Conservation (phyloP, 2,797 vertebrate species). For the Ataeniobius toweri region DNA sequence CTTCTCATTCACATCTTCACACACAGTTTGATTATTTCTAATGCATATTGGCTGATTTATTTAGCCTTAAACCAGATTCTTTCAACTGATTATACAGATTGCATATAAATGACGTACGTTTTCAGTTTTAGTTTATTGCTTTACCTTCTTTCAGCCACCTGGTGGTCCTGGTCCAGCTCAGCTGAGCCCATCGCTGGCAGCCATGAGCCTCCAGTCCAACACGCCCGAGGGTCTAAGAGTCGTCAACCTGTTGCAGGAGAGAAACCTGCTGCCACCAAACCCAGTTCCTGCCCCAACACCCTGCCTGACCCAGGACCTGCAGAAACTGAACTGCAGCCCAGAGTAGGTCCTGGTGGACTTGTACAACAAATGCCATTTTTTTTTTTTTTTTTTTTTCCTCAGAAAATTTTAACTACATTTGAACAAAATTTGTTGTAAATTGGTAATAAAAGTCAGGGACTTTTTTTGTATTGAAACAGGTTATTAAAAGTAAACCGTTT, state of each 20-base stretch:
- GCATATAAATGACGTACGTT: neutral
- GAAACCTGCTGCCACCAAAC: constrained; percentile 87
- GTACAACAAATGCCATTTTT: too few relatives aligned
- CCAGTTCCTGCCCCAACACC: constrained; percentile 86
- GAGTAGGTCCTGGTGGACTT: constrained; percentile 82
- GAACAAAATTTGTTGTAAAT: too few relatives aligned
- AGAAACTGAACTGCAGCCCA: constrained; percentile 93
- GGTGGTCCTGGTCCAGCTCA: constrained; percentile 83
- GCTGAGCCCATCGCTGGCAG: constrained; percentile 85
- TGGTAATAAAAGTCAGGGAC: neutral
- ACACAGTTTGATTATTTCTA: neutral
- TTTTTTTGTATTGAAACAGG: neutral
- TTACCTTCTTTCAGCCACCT: constrained; percentile 66
- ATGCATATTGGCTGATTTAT: neutral
- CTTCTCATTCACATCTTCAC: neutral
- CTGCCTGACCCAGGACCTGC: constrained; percentile 92
- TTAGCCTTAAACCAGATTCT: too few relatives aligned
- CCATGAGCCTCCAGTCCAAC: constrained; percentile 84
- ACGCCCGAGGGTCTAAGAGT: constrained; percentile 89
- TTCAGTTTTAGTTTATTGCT: neutral
- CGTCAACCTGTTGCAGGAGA: constrained; percentile 95
- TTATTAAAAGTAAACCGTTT: neutral
- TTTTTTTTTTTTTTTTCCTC: neutral
- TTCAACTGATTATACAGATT: too few relatives aligned
- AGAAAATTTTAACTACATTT: too few relatives aligned